Base-by-base conservation (phyloP, 2,888 invertebrate species). In the Molanna angustata region DNA sequence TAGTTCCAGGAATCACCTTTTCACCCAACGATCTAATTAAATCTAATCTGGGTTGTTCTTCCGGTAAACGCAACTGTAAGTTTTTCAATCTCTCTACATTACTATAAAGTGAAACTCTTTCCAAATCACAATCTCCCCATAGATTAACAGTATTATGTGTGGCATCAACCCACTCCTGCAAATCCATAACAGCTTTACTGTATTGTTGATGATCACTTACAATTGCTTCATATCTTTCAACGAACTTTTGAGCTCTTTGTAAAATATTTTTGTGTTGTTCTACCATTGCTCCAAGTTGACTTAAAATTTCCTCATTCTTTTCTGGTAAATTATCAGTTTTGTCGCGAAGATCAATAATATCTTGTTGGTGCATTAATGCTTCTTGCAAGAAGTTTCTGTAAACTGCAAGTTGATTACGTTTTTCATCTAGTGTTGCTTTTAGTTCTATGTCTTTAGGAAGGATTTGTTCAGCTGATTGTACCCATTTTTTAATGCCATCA, bases 181-280 rank as follows among this genome's bases (percentile, higher is more conserved):
- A 82, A 60, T 93, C 92, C 73, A 88, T 84, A 0, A 92, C 88
- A 14, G 90, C 88, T 69, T 90, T 91, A 58, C 86, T 88, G 66
- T 92, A 94, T 61, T 89, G 88, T 63, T 93, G 91, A 68, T 94
- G 94, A 62, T 90, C 88, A 64, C 86, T 88, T 0, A 94, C 94
- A 63, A 93, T 90, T 0, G 80, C 85, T 72, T 94, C 94, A 65
- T 94, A 94, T 58, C 83, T 83, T 64, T 90, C 90, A 0, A 93
- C 90, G 63, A 85, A 92, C 9, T 79, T 77, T 64, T 89, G 86
- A 0, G 86, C 85, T 62, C 86, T 79, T 53, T 83, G 80, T 32
- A 87, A 73, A 50, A 92, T 73, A 43, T 80, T 79, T 6, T 82
- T 80, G 66, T 92, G 91, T 61, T 90, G 85, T 49, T 85, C 80